phyloP scores from a whole-genome alignment of 2,888 invertebrate species.

The Oscheius sp. region DNA sequence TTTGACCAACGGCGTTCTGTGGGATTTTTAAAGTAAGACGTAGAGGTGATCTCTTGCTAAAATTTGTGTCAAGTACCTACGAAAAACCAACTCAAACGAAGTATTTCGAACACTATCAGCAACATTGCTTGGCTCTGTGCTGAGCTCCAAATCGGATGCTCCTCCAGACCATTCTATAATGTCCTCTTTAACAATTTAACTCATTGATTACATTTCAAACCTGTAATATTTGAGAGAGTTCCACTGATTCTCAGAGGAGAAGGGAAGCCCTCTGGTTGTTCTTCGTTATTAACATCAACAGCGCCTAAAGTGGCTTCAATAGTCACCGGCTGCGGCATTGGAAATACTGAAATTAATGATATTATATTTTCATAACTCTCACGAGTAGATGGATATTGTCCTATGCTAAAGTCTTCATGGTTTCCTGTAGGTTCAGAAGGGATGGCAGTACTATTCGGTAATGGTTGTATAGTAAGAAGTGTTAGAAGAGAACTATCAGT shows the following conservation, averaged over 20 bases:
- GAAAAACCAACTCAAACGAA: neutral
- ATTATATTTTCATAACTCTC: neutral
- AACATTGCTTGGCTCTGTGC: neutral
- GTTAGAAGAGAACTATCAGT: neutral
- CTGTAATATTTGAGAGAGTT: neutral
- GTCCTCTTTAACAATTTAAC: neutral
- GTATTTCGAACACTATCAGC: too few species aligned
- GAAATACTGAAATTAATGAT: neutral
- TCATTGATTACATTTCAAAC: neutral
- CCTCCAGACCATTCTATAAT: conserved; percentile 2
- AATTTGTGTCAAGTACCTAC: neutral
- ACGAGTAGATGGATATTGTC: conserved; percentile 19
- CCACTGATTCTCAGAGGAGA: neutral
- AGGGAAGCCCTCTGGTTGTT: neutral
- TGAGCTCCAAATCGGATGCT: neutral
- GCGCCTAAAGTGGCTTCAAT: neutral
- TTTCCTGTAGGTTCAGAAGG: too few species aligned
- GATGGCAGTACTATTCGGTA: neutral
- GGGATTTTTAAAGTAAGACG: conserved; percentile 3
- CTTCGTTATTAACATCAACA: neutral
- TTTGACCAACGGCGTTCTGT: neutral
- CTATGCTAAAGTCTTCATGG: neutral
- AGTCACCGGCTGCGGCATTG: neutral
- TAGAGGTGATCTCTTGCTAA: conserved; percentile 17
- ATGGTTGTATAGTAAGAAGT: too few species aligned